Base-by-base conservation (phyloP, 2,888 invertebrate genomes). In the Yponomeuta plumbellus region DNA sequence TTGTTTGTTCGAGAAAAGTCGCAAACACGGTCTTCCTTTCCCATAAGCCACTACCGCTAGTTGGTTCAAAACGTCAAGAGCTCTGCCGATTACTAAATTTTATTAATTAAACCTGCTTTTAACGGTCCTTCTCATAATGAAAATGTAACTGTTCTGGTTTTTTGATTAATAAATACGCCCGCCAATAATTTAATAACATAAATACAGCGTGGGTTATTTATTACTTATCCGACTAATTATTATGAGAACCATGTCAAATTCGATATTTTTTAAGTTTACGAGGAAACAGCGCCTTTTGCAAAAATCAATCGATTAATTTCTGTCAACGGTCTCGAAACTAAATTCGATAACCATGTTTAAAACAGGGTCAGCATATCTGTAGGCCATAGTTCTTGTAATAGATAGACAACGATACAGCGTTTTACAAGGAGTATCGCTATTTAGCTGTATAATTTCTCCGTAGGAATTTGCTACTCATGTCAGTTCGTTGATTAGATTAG, bases 81-180 rank as follows among this genome's bases (percentile, higher is more conserved):
- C 74, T 74, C 66, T 64, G 66, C 71, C 75, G 71, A 75, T 72
- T 75, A 74, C 72, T 69, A 68, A 66, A 73, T 77, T 77, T 77
- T 80, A 81, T 81, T 78, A 80, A 75, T 76, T 77, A 74, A 73
- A 62, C 62, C 72, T 69, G 71, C 74, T 71, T 72, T 71, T 69
- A 21, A 68, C 67, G 76, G 73, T 73, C 73, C 74, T 71, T 67
- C 66, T 57, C 71, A 67, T 69, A 72, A 72, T 70, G 68, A 70
- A 71, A 70, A 39, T 8, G 21, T 62, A 62, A 62, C 34, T 39
- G 62, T 62, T 34, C 39, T 62, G n/a, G n/a, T 22, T 59, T 62
- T 34, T 62, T 62, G 17, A 62, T 39, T 34, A 39, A 62, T 39
- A 62, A 26, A 20, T 26, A 39, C 10, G 62, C 20, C 62, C 62